Percentiles rank a stretch among this genome's conserved stretches.
Evolutionary conservation across 2,113 vertebrate genomes (phyloP).

Genomic region (Microcebus griseorufus): DNA sequence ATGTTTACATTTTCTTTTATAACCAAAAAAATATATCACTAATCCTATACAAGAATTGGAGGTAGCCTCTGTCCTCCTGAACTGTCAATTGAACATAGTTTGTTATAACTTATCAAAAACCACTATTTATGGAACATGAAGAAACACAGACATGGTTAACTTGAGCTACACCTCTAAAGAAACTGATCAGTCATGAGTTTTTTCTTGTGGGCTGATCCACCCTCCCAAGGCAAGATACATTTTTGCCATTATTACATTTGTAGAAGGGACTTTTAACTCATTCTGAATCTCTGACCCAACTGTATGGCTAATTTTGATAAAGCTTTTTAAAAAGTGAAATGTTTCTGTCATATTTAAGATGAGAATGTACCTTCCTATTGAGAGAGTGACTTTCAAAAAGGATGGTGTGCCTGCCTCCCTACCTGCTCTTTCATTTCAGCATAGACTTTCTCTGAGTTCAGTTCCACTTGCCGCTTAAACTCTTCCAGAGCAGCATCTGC

Average conservation of each 20-base stretch:
- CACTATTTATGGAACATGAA: background rate
- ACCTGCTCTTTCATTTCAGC: constrained; percentile 97
- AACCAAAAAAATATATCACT: background rate
- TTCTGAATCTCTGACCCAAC: constrained; percentile 73
- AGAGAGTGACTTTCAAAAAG: constrained; percentile 77
- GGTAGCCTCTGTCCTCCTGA: background rate
- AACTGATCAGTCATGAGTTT: accelerated
- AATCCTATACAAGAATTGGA: background rate
- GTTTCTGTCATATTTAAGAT: constrained; percentile 80
- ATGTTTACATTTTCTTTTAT: background rate
- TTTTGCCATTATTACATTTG: constrained; percentile 61
- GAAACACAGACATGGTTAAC: background rate
- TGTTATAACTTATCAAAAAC: background rate
- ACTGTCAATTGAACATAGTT: background rate
- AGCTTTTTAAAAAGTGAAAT: constrained; percentile 74
- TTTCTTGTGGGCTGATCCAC: background rate
- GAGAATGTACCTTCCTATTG: constrained; percentile 78
- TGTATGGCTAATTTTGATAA: constrained; percentile 78
- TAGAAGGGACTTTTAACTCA: constrained; percentile 62
- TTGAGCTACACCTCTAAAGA: background rate
- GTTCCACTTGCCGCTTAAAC: constrained; percentile 96
- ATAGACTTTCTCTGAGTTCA: constrained; percentile 94
- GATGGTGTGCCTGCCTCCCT: constrained; percentile 79
- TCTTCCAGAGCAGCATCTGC: constrained; percentile 94
- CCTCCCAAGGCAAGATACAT: background rate